A percentile compares a stretch with the other conserved stretches of the same genome.
phyloP scores from a whole-genome alignment of 2,113 vertebrate species.

The Antechinus flavipes region DNA sequence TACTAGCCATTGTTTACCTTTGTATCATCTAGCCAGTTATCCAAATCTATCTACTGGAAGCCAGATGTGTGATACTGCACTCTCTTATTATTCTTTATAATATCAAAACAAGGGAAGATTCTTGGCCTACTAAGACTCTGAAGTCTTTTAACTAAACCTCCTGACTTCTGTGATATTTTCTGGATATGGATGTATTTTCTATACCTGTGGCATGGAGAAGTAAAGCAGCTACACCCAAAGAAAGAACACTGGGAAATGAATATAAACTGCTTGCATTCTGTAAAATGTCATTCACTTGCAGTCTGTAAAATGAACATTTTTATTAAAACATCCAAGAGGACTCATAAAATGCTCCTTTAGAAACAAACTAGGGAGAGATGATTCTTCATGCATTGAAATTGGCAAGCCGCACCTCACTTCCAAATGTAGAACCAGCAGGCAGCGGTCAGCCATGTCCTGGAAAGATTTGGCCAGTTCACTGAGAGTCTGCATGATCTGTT shows the following conservation, averaged over 20 bases:
- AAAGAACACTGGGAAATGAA: too few species aligned
- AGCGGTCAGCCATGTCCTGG: conserved; percentile 97
- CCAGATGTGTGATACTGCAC: too few species aligned
- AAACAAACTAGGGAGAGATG: neutral
- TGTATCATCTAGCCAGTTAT: neutral
- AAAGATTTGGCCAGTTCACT: conserved; percentile 94
- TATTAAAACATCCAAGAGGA: neutral
- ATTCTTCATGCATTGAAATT: rapidly evolving
- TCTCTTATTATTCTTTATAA: neutral
- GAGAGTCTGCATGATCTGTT: conserved; percentile 96
- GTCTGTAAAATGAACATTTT: neutral
- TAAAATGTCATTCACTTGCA: neutral
- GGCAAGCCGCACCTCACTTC: conserved; percentile 92
- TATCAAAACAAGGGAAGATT: neutral
- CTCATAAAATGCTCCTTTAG: neutral
- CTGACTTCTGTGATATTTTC: conserved; percentile 20
- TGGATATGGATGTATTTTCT: neutral
- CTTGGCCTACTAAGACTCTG: neutral
- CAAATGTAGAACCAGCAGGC: conserved; percentile 95
- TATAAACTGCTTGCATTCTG: too few species aligned
- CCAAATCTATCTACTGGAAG: neutral
- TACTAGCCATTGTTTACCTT: conserved; percentile 14
- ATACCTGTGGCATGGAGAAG: neutral
- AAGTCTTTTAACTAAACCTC: conserved; percentile 16
- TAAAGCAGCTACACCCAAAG: neutral